Evolutionary conservation across 2,113 vertebrate genomes (phyloP), one percentile per base, ranked within the genome.

Genomic region (Panthera leo): DNA sequence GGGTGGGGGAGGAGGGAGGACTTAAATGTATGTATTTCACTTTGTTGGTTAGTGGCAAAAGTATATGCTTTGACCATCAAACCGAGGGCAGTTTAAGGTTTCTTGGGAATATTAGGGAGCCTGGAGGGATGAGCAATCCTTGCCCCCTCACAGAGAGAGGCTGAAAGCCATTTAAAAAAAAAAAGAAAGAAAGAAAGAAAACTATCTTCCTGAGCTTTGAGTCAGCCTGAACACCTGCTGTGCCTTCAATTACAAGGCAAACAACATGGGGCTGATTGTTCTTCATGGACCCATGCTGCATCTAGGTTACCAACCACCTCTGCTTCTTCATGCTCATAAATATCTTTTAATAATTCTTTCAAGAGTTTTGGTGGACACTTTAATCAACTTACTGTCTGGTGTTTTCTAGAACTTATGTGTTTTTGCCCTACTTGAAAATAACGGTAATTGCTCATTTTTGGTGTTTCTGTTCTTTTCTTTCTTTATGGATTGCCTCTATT

Each of bases 351-450:
- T 51, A 19, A 73, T 78, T 87, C 13, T 84, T 78, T 83, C 11
- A 94, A 63, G 80, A 84, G 90, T 42, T 71, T 88, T 85, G 2
- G 7, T 36, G 53, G 34, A 67, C 18, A 67, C 91, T 82, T 87
- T 36, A 76, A 76, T 68, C 65, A 63, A 92, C 63, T 80, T 85
- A 61, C 68, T 67, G 9, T 76, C 48, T 90, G n/a, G 2, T 73
- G 73, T 90, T 94, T 75, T 90, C 61, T 67, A 79, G 12, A 91
- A 78, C 10, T 12, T 97, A 87, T n/a, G 61, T 71, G 58, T 65
- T 84, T 95, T 89, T 92, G 2, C 5, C 13, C 15, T 86, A 39
- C 61, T 63, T 86, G 39, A 85, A 95, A 94, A 82, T n/a, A 55
- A 86, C 89, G 51, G 58, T 79, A 95, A 90, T 48, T 82, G 58